A percentile compares a stretch with the other conserved stretches of the same genome.
phyloP scores from a whole-genome alignment of 2,888 invertebrate species.

The Anorthoa munda region DNA sequence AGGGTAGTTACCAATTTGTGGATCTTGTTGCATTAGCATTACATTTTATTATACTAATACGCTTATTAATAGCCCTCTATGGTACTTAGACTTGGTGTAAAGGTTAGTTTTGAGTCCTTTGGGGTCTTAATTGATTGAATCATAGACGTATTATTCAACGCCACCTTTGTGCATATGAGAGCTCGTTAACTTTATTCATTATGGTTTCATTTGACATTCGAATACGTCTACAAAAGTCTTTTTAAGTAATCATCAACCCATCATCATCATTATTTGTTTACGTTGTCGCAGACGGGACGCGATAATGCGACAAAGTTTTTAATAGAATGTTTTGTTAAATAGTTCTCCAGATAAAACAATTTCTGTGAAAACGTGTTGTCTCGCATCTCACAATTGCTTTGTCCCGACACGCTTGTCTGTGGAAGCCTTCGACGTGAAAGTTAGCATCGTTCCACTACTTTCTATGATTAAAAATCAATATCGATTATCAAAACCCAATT shows the following conservation, averaged over 20 bases:
- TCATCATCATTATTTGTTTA: no score
- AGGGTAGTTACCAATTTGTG: constrained; percentile 32
- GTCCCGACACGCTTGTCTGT: no score
- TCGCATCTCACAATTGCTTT: no score
- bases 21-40: constrained; percentile 16
- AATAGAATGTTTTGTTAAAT: no score
- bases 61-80: background rate
- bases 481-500: background rate
- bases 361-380: no score
- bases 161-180: background rate
- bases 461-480: constrained; percentile 8
- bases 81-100: background rate
- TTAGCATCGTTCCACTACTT: background rate
- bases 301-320: no score
- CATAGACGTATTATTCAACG: background rate
- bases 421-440: no score
- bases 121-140: constrained; percentile 3
- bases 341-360: no score
- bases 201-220: background rate
- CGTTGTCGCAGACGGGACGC: no score
- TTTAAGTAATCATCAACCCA: background rate
- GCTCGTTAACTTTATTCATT: background rate
- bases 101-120: background rate
- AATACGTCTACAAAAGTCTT: background rate
- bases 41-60: constrained; percentile 25